Percentiles rank a stretch among this genome's conserved stretches.
These are phyloP conservation scores for Poeciliopsis turrubarensis DNA, from an alignment of 2,113 vertebrate genomes.

Conservation along the genomic window DNA sequence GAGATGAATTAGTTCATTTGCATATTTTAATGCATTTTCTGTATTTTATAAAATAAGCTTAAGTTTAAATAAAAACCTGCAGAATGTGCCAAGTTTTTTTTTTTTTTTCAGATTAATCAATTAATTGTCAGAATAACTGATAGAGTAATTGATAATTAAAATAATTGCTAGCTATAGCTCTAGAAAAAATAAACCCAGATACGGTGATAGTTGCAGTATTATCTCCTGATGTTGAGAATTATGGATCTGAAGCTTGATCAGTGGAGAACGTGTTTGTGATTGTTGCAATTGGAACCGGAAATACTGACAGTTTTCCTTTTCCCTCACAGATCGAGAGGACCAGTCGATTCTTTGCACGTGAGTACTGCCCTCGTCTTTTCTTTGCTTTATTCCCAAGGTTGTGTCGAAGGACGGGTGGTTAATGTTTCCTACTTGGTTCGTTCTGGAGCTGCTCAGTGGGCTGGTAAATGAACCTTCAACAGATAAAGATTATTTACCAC, in stretches of 20 bases:
- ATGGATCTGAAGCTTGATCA: neutral
- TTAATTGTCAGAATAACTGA: too few species aligned
- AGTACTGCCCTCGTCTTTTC: slow-evolving; percentile 72
- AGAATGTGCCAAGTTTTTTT: too few species aligned
- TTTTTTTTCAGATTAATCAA: too few species aligned
- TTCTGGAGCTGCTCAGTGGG: slow-evolving; percentile 20
- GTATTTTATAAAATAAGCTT: too few species aligned
- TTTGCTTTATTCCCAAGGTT: slow-evolving; percentile 5
- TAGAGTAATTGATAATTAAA: too few species aligned
- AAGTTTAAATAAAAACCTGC: too few species aligned
- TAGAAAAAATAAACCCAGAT: neutral
- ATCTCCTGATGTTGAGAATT: neutral
- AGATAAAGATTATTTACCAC: slow-evolving; percentile 10
- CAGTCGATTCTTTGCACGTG: slow-evolving; percentile 98
- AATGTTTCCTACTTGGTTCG: slow-evolving; percentile 16
- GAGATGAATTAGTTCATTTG: too few species aligned
- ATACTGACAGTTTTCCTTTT: slow-evolving; percentile 51
- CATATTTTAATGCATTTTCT: too few species aligned
- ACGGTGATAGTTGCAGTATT: neutral
- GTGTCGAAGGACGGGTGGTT: neutral
- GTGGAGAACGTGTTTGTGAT: neutral
- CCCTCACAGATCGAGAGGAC: slow-evolving; percentile 91
- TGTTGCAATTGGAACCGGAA: neutral
- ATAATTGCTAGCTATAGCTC: too few species aligned
- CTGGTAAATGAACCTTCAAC: slow-evolving; percentile 45